These are phyloP conservation scores for Eupithecia inturbata DNA, from an alignment of 2,888 invertebrate species.

Conservation along the genomic window DNA sequence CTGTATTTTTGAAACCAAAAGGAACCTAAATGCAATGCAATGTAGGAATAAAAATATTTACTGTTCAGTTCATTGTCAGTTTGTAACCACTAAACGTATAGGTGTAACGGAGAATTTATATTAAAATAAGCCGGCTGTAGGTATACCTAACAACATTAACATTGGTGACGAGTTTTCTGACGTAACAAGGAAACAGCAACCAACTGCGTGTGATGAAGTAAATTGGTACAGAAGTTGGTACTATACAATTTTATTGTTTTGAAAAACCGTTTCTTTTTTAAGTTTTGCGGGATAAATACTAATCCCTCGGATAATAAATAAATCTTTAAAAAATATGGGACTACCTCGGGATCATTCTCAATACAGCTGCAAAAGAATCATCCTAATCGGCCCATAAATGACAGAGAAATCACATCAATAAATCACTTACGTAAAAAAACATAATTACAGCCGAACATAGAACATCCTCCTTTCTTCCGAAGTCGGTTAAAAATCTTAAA, in stretches of 20 bases:
- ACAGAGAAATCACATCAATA: no score
- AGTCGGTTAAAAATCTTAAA: constrained; percentile 32
- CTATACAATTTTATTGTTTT: background rate
- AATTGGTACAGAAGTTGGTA: constrained; percentile 19
- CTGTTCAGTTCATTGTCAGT: background rate
- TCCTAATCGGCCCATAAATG: no score
- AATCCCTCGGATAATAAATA: no score
- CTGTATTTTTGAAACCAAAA: background rate
- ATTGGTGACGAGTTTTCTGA: background rate
- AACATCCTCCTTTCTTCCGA: no score
- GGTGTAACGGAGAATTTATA: background rate
- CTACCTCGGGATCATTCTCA: no score
- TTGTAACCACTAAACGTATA: background rate
- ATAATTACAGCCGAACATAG: no score
- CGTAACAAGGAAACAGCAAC: constrained; percentile 13
- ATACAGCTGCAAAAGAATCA: no score
- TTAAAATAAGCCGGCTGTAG: background rate
- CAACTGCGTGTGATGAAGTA: constrained; percentile 18
- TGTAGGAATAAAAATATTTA: background rate
- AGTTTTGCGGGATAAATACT: no score
- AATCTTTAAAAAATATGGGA: no score
- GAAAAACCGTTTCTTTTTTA: constrained; percentile 19
- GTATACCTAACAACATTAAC: background rate
- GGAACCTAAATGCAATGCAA: background rate
- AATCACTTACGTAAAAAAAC: no score